phyloP scores from a whole-genome alignment of 1,140 invertebrate species.

The Hormaphis cornu region DNA sequence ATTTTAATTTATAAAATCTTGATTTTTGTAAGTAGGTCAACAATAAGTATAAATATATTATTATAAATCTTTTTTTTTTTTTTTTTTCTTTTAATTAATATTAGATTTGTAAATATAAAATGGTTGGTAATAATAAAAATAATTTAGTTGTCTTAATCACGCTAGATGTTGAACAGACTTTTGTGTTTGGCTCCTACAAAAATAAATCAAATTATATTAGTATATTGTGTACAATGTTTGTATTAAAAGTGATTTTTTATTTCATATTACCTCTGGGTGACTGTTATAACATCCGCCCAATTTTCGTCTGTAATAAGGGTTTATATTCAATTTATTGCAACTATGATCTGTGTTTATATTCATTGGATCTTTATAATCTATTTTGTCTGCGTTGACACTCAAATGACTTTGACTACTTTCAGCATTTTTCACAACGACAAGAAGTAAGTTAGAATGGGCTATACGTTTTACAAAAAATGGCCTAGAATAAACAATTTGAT shows the following conservation, averaged over 20 bases:
- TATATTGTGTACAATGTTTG: not conserved
- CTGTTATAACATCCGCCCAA: conserved; percentile 64
- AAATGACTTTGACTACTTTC: conserved; percentile 37
- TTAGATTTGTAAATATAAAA: not conserved
- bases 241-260: not conserved
- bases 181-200: conserved; percentile 13
- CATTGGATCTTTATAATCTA: conserved; percentile 33
- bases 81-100: not conserved
- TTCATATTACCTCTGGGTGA: conserved; percentile 51
- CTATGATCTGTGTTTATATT: conserved; percentile 40
- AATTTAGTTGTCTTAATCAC: not conserved
- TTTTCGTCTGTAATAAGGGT: conserved; percentile 53
- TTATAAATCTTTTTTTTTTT: not conserved
- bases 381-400: conserved; percentile 35
- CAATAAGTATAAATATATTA: not conserved
- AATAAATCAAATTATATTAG: not conserved
- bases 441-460: conserved; percentile 65
- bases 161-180: conserved; percentile 10
- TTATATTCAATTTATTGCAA: conserved; percentile 65
- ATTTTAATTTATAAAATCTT: not conserved
- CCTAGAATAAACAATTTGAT: conserved; percentile 45
- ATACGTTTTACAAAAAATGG: conserved; percentile 61
- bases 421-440: conserved; percentile 60
- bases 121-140: not conserved
- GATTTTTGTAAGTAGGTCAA: not conserved